phyloP scores from a whole-genome alignment of 2,797 vertebrate species.

The Lagodon rhomboides region DNA sequence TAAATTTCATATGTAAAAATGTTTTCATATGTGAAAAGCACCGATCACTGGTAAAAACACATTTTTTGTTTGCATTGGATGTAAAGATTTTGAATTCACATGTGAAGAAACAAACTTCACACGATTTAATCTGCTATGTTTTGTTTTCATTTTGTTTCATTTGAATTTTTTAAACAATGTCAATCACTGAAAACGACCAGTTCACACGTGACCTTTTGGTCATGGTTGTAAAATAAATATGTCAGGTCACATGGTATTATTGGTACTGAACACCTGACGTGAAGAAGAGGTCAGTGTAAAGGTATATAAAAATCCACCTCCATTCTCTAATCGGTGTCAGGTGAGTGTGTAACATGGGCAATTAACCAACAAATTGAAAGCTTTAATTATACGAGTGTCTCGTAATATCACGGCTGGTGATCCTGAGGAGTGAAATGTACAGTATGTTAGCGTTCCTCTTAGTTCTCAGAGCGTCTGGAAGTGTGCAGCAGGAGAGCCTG shows the following conservation, averaged over 20 bases:
- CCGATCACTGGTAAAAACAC: too few relatives aligned
- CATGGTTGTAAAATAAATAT: neutral
- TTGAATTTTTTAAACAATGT: neutral
- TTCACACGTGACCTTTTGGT: too few relatives aligned
- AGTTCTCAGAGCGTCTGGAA: slow-evolving; percentile 48
- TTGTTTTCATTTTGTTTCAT: too few relatives aligned
- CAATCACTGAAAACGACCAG: too few relatives aligned
- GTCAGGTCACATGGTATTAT: neutral
- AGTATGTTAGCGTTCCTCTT: slow-evolving; percentile 29
- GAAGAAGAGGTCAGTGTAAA: neutral
- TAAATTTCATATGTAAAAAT: too few relatives aligned
- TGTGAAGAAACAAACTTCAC: too few relatives aligned
- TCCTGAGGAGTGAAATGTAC: slow-evolving; percentile 21
- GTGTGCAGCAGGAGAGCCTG: slow-evolving; percentile 47
- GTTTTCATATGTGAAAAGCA: too few relatives aligned
- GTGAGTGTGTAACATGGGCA: neutral
- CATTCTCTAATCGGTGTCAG: neutral
- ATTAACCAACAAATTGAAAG: neutral
- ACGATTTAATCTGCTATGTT: too few relatives aligned
- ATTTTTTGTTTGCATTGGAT: too few relatives aligned
- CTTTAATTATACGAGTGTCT: slow-evolving; percentile 10
- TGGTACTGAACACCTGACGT: neutral
- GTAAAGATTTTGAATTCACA: too few relatives aligned
- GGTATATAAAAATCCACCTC: neutral
- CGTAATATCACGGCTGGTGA: neutral